These are phyloP conservation scores for Hydrophis major DNA, from an alignment of 2,797 vertebrate species.

Conservation along the genomic window DNA sequence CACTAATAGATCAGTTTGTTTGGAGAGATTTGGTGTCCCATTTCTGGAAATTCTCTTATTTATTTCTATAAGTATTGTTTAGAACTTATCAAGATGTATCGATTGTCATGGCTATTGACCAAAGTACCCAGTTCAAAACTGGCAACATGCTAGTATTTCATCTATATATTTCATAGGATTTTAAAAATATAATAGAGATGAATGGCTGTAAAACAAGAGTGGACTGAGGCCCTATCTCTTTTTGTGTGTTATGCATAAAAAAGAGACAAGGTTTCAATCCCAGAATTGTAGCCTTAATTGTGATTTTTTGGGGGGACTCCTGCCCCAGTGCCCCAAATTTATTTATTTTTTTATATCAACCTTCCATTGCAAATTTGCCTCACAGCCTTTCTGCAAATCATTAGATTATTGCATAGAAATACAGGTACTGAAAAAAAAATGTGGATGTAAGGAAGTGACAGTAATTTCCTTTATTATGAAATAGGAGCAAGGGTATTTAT, in stretches of 20 bases:
- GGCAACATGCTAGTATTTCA: neutral
- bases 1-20: neutral
- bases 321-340: neutral
- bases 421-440: neutral
- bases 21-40: neutral
- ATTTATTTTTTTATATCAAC: neutral
- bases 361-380: neutral
- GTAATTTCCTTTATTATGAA: neutral
- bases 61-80: neutral
- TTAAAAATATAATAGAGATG: neutral
- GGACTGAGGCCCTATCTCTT: neutral
- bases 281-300: neutral
- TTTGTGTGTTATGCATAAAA: neutral
- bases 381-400: neutral
- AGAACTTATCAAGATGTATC: neutral
- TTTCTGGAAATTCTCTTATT: neutral
- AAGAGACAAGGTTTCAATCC: neutral
- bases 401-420: neutral
- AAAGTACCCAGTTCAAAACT: neutral
- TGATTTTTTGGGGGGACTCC: neutral
- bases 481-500: neutral
- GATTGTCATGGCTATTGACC: neutral
- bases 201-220: neutral
- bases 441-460: neutral
- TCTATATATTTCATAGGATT: neutral